Evolutionary conservation across 2,888 invertebrate genomes (phyloP).

Genomic region (Crocallis elinguaria): DNA sequence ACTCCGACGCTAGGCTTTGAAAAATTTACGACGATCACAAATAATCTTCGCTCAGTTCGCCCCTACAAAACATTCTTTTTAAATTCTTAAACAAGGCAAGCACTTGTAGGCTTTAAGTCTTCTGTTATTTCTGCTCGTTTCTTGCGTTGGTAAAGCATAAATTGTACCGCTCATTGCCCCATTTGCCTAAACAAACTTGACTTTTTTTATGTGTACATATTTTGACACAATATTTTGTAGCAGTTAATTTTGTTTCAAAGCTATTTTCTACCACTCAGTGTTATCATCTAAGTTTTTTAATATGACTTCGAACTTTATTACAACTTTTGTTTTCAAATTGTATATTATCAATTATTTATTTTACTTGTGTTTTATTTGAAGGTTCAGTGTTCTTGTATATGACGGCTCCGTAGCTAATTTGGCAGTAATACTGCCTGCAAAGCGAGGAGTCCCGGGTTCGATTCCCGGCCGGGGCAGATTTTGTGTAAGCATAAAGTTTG

Average conservation of each 20-base stretch:
- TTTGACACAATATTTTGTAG: not conserved
- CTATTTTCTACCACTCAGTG: too few species aligned
- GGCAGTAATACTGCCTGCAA: too few species aligned
- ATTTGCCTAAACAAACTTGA: slow-evolving; percentile 31
- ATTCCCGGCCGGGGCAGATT: too few species aligned
- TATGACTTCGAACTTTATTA: too few species aligned
- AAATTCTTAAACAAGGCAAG: slow-evolving; percentile 46
- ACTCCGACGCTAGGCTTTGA: slow-evolving; percentile 50
- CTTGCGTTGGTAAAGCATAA: slow-evolving; percentile 26
- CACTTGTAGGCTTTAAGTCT: slow-evolving; percentile 19
- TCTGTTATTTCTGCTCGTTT: slow-evolving; percentile 20
- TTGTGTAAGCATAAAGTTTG: too few species aligned
- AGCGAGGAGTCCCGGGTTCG: too few species aligned
- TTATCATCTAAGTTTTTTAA: too few species aligned
- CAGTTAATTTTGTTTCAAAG: not conserved
- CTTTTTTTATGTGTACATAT: slow-evolving; percentile 14
- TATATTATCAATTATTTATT: too few species aligned
- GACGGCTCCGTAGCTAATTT: too few species aligned
- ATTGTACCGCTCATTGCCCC: slow-evolving; percentile 18
- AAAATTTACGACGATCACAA: slow-evolving; percentile 66
- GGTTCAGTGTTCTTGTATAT: too few species aligned
- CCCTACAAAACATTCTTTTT: slow-evolving; percentile 48
- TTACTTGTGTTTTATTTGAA: too few species aligned
- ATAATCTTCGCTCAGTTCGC: slow-evolving; percentile 55
- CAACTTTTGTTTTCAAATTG: too few species aligned